These are phyloP conservation scores for Platanista minor DNA, from an alignment of 2,113 vertebrate genomes.

Conservation along the genomic window DNA sequence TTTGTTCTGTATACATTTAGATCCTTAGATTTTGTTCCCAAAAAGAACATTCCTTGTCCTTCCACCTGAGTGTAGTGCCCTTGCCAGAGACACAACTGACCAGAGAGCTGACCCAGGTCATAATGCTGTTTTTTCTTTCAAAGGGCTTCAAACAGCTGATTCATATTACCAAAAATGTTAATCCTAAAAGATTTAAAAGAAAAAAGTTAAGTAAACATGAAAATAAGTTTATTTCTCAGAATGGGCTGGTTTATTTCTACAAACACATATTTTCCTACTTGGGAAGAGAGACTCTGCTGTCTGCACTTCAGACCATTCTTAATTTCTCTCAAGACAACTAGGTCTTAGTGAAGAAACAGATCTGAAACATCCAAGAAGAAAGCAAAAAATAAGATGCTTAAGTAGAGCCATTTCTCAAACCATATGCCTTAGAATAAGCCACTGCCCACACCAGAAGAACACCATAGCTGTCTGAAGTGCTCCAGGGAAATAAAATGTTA, in stretches of 20 bases:
- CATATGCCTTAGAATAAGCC: background rate
- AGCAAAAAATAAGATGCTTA: background rate
- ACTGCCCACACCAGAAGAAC: background rate
- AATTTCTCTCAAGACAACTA: conserved; percentile 39
- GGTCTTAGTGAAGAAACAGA: background rate
- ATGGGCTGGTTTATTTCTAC: conserved; percentile 36
- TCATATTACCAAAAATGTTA: conserved; percentile 15
- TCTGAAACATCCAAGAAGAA: background rate
- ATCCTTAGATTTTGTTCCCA: background rate
- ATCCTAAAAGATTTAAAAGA: conserved; percentile 6
- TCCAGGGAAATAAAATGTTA: background rate
- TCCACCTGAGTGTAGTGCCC: background rate
- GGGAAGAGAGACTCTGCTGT: conserved; percentile 16
- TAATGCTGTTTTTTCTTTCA: background rate
- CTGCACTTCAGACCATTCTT: background rate
- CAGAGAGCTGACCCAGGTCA: background rate
- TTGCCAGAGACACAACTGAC: background rate
- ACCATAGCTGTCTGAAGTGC: background rate
- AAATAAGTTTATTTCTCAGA: conserved; percentile 34
- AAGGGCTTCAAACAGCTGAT: conserved; percentile 2
- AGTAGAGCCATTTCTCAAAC: background rate
- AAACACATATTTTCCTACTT: conserved; percentile 5
- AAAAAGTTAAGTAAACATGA: background rate
- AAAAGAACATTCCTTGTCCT: background rate
- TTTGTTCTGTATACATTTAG: background rate